Percentiles rank a stretch among this genome's conserved stretches.
phyloP scores from a whole-genome alignment of 2,888 invertebrate genomes.

The Chrysolina americana region DNA sequence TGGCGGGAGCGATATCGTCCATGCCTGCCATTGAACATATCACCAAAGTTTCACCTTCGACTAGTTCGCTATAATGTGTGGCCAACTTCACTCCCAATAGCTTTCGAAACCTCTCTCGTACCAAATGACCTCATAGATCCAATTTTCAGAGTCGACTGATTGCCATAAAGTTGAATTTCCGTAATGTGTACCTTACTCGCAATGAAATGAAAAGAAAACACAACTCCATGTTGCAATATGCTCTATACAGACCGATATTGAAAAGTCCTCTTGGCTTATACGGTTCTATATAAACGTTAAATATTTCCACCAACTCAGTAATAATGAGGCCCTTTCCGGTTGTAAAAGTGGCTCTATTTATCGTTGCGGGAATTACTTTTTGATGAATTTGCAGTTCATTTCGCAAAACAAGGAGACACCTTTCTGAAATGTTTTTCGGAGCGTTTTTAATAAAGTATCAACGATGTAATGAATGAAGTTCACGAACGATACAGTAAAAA shows the following conservation, averaged over 20 bases:
- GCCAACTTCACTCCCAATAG: no score
- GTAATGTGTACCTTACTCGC: background rate
- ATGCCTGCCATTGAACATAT: no score
- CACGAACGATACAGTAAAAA: no score
- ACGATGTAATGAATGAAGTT: background rate
- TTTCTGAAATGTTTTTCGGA: background rate
- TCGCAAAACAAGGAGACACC: background rate
- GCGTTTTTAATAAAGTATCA: background rate
- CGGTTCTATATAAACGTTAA: background rate
- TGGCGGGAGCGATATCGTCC: no score
- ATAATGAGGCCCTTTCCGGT: background rate
- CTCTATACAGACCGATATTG: background rate
- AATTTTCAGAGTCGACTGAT: background rate
- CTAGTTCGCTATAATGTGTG: no score
- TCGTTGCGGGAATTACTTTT: background rate
- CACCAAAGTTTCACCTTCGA: no score
- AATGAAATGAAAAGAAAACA: constrained; percentile 4
- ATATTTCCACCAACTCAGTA: background rate
- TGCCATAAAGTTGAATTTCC: constrained; percentile 3
- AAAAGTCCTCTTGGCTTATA: background rate
- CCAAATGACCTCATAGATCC: background rate
- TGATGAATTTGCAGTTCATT: background rate
- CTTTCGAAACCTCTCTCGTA: background rate
- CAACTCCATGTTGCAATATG: background rate
- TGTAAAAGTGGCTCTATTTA: background rate